Evolutionary conservation across 2,113 vertebrate species (phyloP).

Genomic region (Menura novaehollandiae): DNA sequence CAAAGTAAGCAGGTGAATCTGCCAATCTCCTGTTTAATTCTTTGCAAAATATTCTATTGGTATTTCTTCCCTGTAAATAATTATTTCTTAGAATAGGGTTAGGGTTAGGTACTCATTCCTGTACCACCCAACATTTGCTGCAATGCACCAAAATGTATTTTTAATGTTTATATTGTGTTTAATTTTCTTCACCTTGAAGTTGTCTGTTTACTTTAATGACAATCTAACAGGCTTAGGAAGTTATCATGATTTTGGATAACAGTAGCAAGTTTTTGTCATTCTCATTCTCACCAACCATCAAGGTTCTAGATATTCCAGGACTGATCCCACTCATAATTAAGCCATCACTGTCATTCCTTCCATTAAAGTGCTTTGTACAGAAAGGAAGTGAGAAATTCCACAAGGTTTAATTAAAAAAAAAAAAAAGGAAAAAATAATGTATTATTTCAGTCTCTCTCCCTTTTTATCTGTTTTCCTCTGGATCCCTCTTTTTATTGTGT

Average conservation of each 20-base stretch:
- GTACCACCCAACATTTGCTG: background rate
- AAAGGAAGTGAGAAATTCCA: background rate
- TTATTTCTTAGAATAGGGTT: background rate
- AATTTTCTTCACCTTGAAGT: background rate
- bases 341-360: background rate
- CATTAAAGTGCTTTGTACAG: background rate
- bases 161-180: background rate
- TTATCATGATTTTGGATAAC: background rate
- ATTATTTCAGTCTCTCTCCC: background rate
- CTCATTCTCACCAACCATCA: background rate
- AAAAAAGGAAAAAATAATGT: accelerated
- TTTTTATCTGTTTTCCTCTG: background rate
- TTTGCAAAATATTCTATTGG: background rate
- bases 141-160: background rate
- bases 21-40: background rate
- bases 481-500: background rate
- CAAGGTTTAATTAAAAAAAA: background rate
- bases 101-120: background rate
- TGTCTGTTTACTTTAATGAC: background rate
- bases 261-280: background rate
- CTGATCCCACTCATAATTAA: background rate
- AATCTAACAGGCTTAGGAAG: background rate
- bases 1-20: background rate
- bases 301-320: background rate
- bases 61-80: background rate